A percentile compares a stretch with the other conserved stretches of the same genome.
phyloP scores from a whole-genome alignment of 2,113 vertebrate species.

The Notothenia coriiceps region DNA sequence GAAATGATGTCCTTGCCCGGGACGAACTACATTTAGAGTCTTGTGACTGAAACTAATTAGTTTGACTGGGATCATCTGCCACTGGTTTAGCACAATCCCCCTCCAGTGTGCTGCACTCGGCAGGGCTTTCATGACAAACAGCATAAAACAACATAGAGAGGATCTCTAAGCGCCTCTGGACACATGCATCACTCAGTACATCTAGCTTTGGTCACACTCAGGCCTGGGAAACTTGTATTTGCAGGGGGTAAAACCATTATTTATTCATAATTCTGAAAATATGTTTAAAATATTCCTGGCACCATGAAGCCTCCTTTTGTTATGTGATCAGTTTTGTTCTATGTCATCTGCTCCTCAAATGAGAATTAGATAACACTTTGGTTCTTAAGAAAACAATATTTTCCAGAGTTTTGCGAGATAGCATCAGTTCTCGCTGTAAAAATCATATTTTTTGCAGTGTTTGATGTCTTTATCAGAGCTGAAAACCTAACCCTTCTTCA shows the following conservation, averaged over 20 bases:
- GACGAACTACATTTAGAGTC: slow-evolving; percentile 51
- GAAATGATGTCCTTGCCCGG: slow-evolving; percentile 25
- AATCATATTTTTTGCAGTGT: background rate
- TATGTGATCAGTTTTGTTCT: background rate
- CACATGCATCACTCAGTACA: background rate
- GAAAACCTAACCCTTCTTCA: background rate
- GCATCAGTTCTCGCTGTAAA: background rate
- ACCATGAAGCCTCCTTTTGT: background rate
- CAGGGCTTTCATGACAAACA: slow-evolving; percentile 32
- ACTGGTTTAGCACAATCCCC: slow-evolving; percentile 26
- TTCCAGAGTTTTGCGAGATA: background rate
- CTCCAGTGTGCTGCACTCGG: slow-evolving; percentile 16
- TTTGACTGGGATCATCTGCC: slow-evolving; percentile 48
- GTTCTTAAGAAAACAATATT: background rate
- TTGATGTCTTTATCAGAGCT: slow-evolving; percentile 5
- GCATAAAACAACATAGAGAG: slow-evolving; percentile 29
- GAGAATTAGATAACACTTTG: background rate
- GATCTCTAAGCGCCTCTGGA: slow-evolving; percentile 10
- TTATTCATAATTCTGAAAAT: slow-evolving; percentile 6
- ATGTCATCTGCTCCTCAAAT: background rate
- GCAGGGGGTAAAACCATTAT: slow-evolving; percentile 5
- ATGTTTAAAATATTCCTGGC: background rate
- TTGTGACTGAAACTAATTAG: slow-evolving; percentile 76
- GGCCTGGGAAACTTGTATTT: background rate
- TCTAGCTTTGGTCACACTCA: slow-evolving; percentile 8